Conservation (phyloP, 2,888 invertebrate genomes). For the Cistogaster globosa region DNA sequence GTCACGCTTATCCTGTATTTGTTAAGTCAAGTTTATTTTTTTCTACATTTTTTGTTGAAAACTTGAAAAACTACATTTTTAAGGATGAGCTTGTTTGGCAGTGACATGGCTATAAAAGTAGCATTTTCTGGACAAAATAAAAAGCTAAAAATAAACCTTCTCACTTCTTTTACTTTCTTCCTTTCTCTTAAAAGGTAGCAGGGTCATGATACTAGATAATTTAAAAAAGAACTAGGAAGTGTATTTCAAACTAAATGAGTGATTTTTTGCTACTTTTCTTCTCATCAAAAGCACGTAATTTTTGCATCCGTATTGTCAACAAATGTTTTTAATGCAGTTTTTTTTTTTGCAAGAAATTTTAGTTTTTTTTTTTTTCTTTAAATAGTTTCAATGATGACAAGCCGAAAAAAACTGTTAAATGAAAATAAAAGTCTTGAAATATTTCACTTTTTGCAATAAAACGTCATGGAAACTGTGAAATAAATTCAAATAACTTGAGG, state of each 20-base stretch:
- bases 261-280: not conserved
- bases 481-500: not conserved
- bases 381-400: conserved; percentile 9
- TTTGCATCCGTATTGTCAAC: conserved; percentile 15
- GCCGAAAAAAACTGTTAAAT: not conserved
- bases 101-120: too few relatives aligned
- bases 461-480: not conserved
- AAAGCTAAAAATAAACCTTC: too few relatives aligned
- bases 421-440: conserved; percentile 1
- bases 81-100: too few relatives aligned
- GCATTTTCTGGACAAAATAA: too few relatives aligned
- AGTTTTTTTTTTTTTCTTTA: not conserved
- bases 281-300: conserved; percentile 20
- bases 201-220: too few relatives aligned
- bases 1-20: too few relatives aligned
- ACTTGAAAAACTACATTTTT: too few relatives aligned
- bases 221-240: not conserved
- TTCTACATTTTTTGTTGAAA: too few relatives aligned
- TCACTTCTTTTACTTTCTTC: too few relatives aligned
- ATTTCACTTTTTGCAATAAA: too few relatives aligned
- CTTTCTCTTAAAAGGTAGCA: too few relatives aligned
- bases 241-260: conserved; percentile 11
- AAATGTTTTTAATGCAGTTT: conserved; percentile 16
- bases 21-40: too few relatives aligned
- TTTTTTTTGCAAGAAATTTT: conserved; percentile 14